Conservation (phyloP, 1,140 invertebrate species). For the Plodia interpunctella region DNA sequence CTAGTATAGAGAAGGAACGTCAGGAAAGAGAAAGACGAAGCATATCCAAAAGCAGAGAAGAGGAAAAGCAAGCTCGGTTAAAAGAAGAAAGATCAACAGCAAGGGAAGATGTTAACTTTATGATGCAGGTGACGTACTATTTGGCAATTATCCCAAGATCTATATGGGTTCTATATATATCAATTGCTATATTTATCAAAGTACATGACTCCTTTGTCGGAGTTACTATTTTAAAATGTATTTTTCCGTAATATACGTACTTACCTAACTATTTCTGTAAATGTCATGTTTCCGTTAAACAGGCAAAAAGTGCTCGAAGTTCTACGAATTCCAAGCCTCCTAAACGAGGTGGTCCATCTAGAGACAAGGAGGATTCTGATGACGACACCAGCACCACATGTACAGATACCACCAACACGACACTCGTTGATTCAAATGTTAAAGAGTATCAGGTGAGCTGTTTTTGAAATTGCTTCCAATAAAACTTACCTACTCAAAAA, state of each 20-base stretch:
- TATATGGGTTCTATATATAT: too few relatives aligned
- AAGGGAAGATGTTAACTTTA: slow-evolving; percentile 79
- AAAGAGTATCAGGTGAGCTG: slow-evolving; percentile 66
- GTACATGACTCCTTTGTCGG: not conserved
- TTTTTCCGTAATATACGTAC: not conserved
- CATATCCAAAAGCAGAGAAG: slow-evolving; percentile 62
- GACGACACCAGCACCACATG: slow-evolving; percentile 66
- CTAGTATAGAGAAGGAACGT: slow-evolving; percentile 74
- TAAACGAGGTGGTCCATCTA: slow-evolving; percentile 55
- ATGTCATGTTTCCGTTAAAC: too few relatives aligned
- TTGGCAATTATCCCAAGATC: not conserved
- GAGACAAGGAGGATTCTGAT: slow-evolving; percentile 68
- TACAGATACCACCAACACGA: slow-evolving; percentile 66
- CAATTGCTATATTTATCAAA: not conserved
- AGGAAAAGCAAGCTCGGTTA: slow-evolving; percentile 47
- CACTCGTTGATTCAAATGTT: slow-evolving; percentile 62
- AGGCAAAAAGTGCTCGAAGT: slow-evolving; percentile 59
- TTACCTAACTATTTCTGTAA: too few relatives aligned
- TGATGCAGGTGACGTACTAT: slow-evolving; percentile 75
- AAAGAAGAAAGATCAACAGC: slow-evolving; percentile 51
- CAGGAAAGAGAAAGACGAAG: slow-evolving; percentile 71
- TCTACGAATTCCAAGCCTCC: slow-evolving; percentile 56
- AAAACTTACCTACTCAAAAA: too few relatives aligned
- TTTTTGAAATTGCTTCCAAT: slow-evolving; percentile 2
- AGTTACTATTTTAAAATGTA: slow-evolving; percentile 1